Percentiles rank a stretch among this genome's conserved stretches.
These are phyloP conservation scores for Odontesthes bonariensis DNA, from an alignment of 2,113 vertebrate species.

Conservation along the genomic window DNA sequence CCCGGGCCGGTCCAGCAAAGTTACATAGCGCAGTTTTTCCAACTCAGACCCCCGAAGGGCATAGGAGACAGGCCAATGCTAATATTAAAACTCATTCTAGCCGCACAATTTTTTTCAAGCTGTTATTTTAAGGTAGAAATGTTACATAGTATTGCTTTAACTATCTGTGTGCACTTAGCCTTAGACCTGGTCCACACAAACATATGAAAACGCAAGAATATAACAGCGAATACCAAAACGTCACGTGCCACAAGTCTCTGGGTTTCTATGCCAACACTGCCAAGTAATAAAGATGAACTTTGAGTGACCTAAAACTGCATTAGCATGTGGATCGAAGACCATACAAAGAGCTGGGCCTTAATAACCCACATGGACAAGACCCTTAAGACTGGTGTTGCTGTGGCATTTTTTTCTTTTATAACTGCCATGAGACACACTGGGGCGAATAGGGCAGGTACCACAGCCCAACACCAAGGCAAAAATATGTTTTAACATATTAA, in stretches of 20 bases:
- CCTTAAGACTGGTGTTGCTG: slow-evolving; percentile 6
- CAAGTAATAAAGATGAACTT: background rate
- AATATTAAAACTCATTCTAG: too few species aligned
- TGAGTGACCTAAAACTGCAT: background rate
- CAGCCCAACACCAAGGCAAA: slow-evolving; percentile 21
- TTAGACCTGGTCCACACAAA: background rate
- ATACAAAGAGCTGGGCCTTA: background rate
- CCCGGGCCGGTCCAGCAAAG: too few species aligned
- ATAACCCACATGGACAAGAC: background rate
- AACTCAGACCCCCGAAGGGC: too few species aligned
- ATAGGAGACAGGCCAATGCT: too few species aligned
- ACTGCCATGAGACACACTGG: slow-evolving; percentile 10
- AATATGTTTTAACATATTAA: slow-evolving; percentile 1
- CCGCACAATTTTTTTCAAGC: too few species aligned
- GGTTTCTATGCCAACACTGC: too few species aligned
- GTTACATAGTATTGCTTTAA: too few species aligned
- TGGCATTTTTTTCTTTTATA: background rate
- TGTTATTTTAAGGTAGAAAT: too few species aligned
- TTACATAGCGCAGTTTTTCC: too few species aligned
- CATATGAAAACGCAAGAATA: background rate
- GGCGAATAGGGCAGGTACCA: slow-evolving; percentile 43
- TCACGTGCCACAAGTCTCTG: too few species aligned
- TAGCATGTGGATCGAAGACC: background rate
- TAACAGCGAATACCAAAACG: too few species aligned
- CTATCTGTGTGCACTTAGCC: too few species aligned